Conservation (phyloP, 1,140 invertebrate genomes). For the Drosophila bocki region DNA sequence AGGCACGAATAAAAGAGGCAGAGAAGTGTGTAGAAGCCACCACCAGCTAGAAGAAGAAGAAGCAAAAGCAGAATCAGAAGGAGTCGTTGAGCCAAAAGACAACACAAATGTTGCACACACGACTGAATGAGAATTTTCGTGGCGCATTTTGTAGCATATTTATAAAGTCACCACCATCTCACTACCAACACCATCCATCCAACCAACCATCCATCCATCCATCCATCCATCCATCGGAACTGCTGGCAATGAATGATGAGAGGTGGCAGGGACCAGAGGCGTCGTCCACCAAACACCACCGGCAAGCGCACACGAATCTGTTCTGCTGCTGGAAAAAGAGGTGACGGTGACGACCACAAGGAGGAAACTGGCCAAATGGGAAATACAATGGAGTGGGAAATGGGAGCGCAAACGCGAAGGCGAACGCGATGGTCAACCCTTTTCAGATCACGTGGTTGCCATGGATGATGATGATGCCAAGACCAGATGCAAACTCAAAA, state of each 20-base stretch:
- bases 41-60: slow-evolving; percentile 28
- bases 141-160: slow-evolving; percentile 26
- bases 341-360: slow-evolving; percentile 7
- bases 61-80: slow-evolving; percentile 2
- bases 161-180: slow-evolving; percentile 41
- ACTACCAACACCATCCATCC: slow-evolving; percentile 1
- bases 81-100: slow-evolving; percentile 16
- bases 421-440: slow-evolving; percentile 6
- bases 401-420: background rate
- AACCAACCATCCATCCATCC: slow-evolving; percentile 1
- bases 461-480: background rate
- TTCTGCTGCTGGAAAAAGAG: slow-evolving; percentile 10
- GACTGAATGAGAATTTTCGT: slow-evolving; percentile 27
- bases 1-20: slow-evolving; percentile 6
- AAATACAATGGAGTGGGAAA: slow-evolving; percentile 7
- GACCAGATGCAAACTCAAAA: background rate
- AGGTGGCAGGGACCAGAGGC: slow-evolving; percentile 2
- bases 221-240: slow-evolving; percentile 14
- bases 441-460: slow-evolving; percentile 5
- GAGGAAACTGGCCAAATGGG: slow-evolving; percentile 32
- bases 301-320: slow-evolving; percentile 8
- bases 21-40: slow-evolving; percentile 30
- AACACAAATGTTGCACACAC: slow-evolving; percentile 45
- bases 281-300: slow-evolving; percentile 13
- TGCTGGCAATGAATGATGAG: slow-evolving; percentile 13